Base-by-base conservation (phyloP, 2,797 vertebrate species). In the Hydrolagus colliei region DNA sequence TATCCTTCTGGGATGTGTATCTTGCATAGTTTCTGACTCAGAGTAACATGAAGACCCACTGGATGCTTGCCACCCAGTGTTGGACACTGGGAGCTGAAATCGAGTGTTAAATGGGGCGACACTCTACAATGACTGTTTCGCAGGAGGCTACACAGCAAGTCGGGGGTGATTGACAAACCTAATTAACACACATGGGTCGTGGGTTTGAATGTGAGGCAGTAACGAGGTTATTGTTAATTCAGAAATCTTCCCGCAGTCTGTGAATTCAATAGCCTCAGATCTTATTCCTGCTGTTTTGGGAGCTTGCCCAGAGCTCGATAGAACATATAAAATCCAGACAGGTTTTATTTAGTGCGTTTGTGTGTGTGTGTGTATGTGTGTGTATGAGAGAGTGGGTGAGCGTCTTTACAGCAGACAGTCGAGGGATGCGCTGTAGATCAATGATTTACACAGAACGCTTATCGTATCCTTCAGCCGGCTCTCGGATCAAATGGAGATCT, bases 121-220 rank as follows among this genome's bases (percentile, higher is more conserved):
- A 12, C 16, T 82, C 13, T 18, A 41, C 27, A 68, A 32, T 41
- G 65, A 82, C 65, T 82, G 63, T 20, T 68, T 41, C 20, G 32
- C 79, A 67, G 14, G 16, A 35, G 65, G 22, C 20, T 82, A 59
- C 62, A 35, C 78, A 82, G 63, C 35, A 9, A 67, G 27, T 11
- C 41, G 65, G 1, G 20, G 27, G 75, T 89, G 90, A 91, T 91
- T 91, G 90, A 86, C 89, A 88, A 85, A 59, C 9, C 87, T 90
- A 89, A 89, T 91, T 87, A 89, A 87, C 87, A 85, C 87, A 59
- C 74, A 85, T 65, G 85, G 77, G 74, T 84, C 73, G 76, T 86
- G 85, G 65, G 52, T 79, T 62, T 20, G 76, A 86, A 62, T 59
- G 71, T 62, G 62, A 84, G 86, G 86, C 27, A 72, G 77, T 87